A percentile compares a stretch with the other conserved stretches of the same genome.
Evolutionary conservation across 2,113 vertebrate genomes (phyloP).

Genomic region (Melanerpes formicivorus): DNA sequence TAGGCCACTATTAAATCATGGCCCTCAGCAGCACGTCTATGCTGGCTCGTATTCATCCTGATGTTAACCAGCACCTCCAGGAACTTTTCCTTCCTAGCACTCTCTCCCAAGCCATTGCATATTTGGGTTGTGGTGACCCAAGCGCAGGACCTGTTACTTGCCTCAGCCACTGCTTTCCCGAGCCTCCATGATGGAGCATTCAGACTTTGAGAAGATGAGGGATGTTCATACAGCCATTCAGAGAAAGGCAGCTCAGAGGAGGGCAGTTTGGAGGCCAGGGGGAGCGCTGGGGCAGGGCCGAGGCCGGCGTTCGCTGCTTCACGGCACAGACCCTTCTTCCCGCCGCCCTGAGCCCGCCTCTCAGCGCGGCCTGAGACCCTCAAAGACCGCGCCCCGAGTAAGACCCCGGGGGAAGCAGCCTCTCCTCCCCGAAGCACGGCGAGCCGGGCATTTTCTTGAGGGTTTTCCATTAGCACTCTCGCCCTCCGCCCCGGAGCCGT

Average conservation of each 20-base stretch:
- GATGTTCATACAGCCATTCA: too few species aligned
- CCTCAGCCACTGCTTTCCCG: not conserved
- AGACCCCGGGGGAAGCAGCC: not conserved
- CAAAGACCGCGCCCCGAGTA: not conserved
- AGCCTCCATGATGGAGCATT: not conserved
- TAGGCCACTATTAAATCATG: not conserved
- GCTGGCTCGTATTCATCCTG: not conserved
- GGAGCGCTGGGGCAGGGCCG: too few species aligned
- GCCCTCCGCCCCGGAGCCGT: too few species aligned
- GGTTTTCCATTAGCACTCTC: fast-evolving
- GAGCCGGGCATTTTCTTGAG: fast-evolving
- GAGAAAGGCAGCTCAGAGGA: not conserved
- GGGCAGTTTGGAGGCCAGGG: too few species aligned
- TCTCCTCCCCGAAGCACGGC: too few species aligned
- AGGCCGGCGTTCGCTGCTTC: fast-evolving
- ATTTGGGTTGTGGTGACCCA: not conserved
- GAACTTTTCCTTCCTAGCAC: not conserved
- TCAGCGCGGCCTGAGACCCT: not conserved
- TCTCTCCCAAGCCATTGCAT: not conserved
- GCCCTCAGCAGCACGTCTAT: not conserved
- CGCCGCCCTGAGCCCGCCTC: not conserved
- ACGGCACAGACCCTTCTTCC: not conserved
- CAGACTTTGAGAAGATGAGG: not conserved
- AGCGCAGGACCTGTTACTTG: not conserved
- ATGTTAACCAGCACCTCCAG: not conserved